A percentile compares a stretch with the other conserved stretches of the same genome.
phyloP scores from a whole-genome alignment of 2,888 invertebrate species.

The Eupsilia transversa region DNA sequence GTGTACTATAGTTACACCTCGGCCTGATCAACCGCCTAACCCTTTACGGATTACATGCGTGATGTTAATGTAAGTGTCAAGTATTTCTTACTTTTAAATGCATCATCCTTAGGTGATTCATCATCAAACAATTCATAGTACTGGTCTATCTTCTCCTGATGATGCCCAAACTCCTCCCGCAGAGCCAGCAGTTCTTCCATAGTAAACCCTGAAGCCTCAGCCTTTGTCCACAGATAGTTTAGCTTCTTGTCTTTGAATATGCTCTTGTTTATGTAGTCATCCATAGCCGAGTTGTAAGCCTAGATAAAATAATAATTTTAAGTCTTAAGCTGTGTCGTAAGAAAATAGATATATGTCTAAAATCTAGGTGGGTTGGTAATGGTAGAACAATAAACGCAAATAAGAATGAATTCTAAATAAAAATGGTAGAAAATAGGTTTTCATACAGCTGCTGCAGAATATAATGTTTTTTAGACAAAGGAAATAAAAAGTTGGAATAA shows the following conservation, averaged over 20 bases:
- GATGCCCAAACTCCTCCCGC: slow-evolving; percentile 97
- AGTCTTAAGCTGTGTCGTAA: neutral
- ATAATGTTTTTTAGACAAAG: neutral
- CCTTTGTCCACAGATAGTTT: slow-evolving; percentile 97
- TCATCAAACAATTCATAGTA: slow-evolving; percentile 95
- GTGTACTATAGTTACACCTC: neutral
- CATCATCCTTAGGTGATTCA: slow-evolving; percentile 90
- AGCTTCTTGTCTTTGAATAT: slow-evolving; percentile 97
- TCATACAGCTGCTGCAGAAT: neutral
- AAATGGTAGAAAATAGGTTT: neutral
- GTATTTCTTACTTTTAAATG: slow-evolving; percentile 91
- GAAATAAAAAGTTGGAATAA: neutral
- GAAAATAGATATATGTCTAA: neutral
- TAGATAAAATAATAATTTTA: slow-evolving; percentile 54
- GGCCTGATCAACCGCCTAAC: neutral
- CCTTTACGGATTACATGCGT: neutral
- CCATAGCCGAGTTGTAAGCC: slow-evolving; percentile 85
- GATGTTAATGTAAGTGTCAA: neutral
- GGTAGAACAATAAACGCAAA: slow-evolving; percentile 8
- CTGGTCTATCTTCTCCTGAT: slow-evolving; percentile 97
- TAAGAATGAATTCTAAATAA: neutral
- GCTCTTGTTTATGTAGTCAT: slow-evolving; percentile 93
- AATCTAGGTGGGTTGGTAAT: slow-evolving; percentile 5
- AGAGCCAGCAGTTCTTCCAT: slow-evolving; percentile 95
- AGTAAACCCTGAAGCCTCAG: slow-evolving; percentile 96